Conservation (phyloP, 2,888 invertebrate species). For the Torymus auratus region DNA sequence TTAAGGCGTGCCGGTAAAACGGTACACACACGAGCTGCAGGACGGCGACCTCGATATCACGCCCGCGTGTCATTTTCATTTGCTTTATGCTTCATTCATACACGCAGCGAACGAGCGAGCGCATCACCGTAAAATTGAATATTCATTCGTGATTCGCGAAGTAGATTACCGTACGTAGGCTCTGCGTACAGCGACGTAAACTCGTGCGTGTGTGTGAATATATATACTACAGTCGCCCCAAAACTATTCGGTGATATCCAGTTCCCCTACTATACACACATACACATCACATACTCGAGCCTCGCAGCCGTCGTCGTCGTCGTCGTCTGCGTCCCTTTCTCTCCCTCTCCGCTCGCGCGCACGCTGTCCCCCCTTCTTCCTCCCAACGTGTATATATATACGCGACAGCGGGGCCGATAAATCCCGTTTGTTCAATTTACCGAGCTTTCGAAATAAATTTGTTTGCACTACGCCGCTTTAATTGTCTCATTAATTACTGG, state of each 20-base stretch:
- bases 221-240: neutral
- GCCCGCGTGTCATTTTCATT: constrained; percentile 59
- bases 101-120: constrained; percentile 8
- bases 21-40: constrained; percentile 40
- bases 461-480: constrained; percentile 56
- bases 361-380: neutral
- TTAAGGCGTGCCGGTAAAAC: constrained; percentile 60
- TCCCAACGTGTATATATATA: neutral
- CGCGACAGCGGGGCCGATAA: constrained; percentile 18
- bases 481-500: constrained; percentile 58
- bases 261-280: neutral
- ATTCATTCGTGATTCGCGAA: constrained; percentile 40
- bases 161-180: constrained; percentile 20
- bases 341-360: too few relatives aligned
- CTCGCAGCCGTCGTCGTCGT: too few relatives aligned
- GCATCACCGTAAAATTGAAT: constrained; percentile 52
- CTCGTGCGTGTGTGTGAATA: too few relatives aligned
- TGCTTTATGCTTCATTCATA: constrained; percentile 56
- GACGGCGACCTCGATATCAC: constrained; percentile 60
- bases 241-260: neutral
- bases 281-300: neutral
- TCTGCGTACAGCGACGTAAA: too few relatives aligned
- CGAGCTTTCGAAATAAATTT: constrained; percentile 59
- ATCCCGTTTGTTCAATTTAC: constrained; percentile 57
- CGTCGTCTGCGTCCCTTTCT: too few relatives aligned